A percentile compares a stretch with the other conserved stretches of the same genome.
phyloP scores from a whole-genome alignment of 2,797 vertebrate species.

The Euthynnus affinis region DNA sequence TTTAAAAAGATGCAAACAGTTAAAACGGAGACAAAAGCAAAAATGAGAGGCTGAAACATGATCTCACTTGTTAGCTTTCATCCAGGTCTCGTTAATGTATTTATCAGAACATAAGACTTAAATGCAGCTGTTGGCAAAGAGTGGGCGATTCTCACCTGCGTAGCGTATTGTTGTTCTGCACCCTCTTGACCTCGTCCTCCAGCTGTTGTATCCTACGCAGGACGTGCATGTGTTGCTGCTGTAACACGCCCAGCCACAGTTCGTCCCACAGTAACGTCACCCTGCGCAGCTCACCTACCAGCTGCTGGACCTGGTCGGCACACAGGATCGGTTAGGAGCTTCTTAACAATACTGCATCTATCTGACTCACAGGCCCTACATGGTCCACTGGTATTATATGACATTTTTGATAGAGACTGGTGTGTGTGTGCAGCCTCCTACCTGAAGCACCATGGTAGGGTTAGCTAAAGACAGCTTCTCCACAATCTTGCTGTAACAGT shows the following conservation, averaged over 20 bases:
- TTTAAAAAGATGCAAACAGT: background rate
- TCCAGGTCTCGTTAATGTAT: background rate
- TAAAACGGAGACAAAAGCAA: background rate
- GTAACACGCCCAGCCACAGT: conserved; percentile 95
- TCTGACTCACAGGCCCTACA: background rate
- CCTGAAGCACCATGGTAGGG: conserved; percentile 99
- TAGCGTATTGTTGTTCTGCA: conserved; percentile 86
- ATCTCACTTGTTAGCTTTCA: background rate
- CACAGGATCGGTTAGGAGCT: conserved; percentile 11
- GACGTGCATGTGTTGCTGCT: conserved; percentile 98
- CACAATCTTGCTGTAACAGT: conserved; percentile 99
- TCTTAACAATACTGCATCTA: background rate
- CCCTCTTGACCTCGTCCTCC: conserved; percentile 98
- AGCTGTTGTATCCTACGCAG: conserved; percentile 95
- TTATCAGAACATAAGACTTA: background rate
- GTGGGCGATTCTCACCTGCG: conserved; percentile 67
- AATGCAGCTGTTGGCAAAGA: background rate
- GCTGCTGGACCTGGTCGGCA: conserved; percentile 92
- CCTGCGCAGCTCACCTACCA: conserved; percentile 95
- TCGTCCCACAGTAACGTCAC: conserved; percentile 99
- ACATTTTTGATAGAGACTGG: background rate
- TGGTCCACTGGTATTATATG: background rate
- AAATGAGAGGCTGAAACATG: too few species aligned
- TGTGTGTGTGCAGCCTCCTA: conserved; percentile 64
- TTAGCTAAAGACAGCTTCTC: conserved; percentile 96